Evolutionary conservation across 2,888 invertebrate genomes (phyloP).

Genomic region (Hydrotaea cyrtoneurina): DNA sequence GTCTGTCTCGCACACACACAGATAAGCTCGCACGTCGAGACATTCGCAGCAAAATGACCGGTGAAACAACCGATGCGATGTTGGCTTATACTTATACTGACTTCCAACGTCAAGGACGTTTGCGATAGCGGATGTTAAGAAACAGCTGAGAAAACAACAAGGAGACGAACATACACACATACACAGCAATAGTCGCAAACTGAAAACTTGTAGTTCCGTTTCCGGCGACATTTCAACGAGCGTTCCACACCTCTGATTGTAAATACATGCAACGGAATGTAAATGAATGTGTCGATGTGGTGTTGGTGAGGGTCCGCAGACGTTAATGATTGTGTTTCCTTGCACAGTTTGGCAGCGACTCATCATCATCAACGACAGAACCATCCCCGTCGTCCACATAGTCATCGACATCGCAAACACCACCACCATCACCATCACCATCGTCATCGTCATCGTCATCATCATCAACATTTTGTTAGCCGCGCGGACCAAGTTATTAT

Average conservation of each 20-base stretch:
- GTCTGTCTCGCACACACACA: constrained; percentile 48
- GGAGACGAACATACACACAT: constrained; percentile 11
- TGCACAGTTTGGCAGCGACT: constrained; percentile 42
- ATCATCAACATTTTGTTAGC: background rate
- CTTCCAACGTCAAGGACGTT: constrained; percentile 55
- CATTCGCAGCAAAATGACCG: constrained; percentile 50
- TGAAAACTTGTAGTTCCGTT: constrained; percentile 70
- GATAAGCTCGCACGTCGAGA: constrained; percentile 28
- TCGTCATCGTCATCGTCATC: constrained; percentile 29
- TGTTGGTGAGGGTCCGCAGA: background rate
- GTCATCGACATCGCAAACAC: background rate
- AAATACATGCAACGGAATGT: constrained; percentile 14
- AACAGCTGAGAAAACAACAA: constrained; percentile 13
- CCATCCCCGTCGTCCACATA: constrained; percentile 1
- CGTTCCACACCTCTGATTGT: constrained; percentile 43
- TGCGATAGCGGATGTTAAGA: constrained; percentile 57
- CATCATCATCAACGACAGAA: constrained; percentile 15
- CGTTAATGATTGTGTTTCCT: constrained; percentile 46
- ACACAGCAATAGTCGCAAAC: constrained; percentile 40
- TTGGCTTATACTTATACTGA: constrained; percentile 38
- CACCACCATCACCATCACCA: background rate
- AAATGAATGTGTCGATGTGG: background rate
- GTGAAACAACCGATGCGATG: constrained; percentile 48
- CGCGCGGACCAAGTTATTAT: constrained; percentile 46
- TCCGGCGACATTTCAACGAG: constrained; percentile 57